Evolutionary conservation across 2,113 vertebrate genomes (phyloP), one percentile per base, ranked within the genome.

Genomic region (Macquaria australasica): DNA sequence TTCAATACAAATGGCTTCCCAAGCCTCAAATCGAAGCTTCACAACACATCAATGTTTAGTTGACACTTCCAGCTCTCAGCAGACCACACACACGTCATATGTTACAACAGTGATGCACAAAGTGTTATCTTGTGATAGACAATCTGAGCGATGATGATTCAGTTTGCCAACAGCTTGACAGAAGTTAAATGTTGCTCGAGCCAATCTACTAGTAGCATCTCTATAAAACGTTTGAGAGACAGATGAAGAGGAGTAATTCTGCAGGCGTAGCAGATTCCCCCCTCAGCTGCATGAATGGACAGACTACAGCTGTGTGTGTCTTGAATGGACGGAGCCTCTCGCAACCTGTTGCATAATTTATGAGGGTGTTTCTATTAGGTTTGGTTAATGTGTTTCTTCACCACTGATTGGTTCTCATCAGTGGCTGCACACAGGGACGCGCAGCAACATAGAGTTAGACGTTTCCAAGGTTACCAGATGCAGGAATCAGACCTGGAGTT

Each of bases 261-360:
- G 85, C 74, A 72, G 81, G 79, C 77, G 8, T 8, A 81, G 87
- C 87, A 82, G 88, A 89, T 81, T 73, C 77, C 51, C 77, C 39
- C 78, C 82, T 75, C 69, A 48, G 87, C 84, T 83, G 84, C 85
- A 80, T 91, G 85, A 93, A 94, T 91, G 89, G 92, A 91, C 86
- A 90, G 84, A 90, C 93, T 85, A 93, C 93, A 94, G 93, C 93
- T 95, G 92, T 83, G 92, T 90, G 89, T 83, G 92, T 93, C 89
- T 91, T 92, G 91, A 95, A 94, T 94, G 92, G 91, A 94, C 91
- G 89, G 79, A 84, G 74, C 76, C 73, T 84, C 75, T 90, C 3
- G 72, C 84, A 91, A 90, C 91, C 87, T 90, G 87, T 88, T 95
- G 91, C 92, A 94, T 94, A 89, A 94, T 95, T 92, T 92, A 94